Percentiles rank a stretch among this genome's conserved stretches.
Evolutionary conservation across 2,797 vertebrate genomes (phyloP).

Genomic region (Lindbergichthys nudifrons): DNA sequence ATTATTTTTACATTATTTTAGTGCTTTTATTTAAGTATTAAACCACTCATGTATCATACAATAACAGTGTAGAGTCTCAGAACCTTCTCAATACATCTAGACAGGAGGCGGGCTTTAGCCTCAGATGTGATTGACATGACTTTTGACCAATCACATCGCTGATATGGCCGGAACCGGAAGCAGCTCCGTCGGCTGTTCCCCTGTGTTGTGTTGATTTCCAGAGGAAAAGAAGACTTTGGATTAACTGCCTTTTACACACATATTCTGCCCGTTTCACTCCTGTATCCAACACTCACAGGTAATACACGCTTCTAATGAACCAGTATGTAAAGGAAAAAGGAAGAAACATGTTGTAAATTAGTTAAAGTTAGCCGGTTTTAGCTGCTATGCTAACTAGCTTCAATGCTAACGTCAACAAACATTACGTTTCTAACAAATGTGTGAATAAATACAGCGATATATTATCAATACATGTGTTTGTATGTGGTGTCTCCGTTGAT

Average conservation of each 20-base stretch:
- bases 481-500: conserved; percentile 4
- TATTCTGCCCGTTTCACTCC: conserved; percentile 46
- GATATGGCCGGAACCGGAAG: conserved; percentile 58
- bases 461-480: conserved; percentile 36
- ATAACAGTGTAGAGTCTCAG: background rate
- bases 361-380: conserved; percentile 73
- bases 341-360: too few species aligned
- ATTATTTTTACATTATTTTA: too few species aligned
- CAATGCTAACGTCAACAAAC: conserved; percentile 71
- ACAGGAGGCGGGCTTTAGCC: conserved; percentile 18
- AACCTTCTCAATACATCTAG: conserved; percentile 24
- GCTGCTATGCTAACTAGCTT: conserved; percentile 61
- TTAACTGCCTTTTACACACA: conserved; percentile 60
- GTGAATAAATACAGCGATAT: background rate
- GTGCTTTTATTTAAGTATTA: background rate
- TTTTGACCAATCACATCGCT: conserved; percentile 69
- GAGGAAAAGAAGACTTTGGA: conserved; percentile 74
- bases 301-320: conserved; percentile 45
- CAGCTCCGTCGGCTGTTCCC: conserved; percentile 37
- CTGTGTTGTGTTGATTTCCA: conserved; percentile 80
- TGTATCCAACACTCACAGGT: conserved; percentile 77
- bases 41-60: background rate
- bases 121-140: conserved; percentile 37
- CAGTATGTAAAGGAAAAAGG: too few species aligned
- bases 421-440: conserved; percentile 35